phyloP scores from a whole-genome alignment of 2,888 invertebrate species.

The Ophraella communa region DNA sequence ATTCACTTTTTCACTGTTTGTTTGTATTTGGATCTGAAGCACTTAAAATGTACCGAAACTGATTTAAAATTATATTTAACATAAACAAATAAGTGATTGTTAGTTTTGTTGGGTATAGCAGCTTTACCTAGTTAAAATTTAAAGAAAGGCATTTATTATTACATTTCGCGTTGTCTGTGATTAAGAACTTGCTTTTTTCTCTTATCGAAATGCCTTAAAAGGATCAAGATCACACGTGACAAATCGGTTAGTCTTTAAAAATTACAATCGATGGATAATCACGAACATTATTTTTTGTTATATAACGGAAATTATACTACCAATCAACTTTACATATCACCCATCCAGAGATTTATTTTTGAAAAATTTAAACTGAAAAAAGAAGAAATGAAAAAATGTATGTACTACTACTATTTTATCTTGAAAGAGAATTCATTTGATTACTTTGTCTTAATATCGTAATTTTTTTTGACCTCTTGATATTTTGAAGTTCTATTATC shows the following conservation, averaged over 20 bases:
- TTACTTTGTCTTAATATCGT: too few species aligned
- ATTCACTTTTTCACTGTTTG: not conserved
- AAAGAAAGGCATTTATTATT: not conserved
- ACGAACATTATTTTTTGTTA: constrained; percentile 2
- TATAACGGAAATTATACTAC: not conserved
- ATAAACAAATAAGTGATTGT: not conserved
- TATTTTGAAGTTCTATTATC: too few species aligned
- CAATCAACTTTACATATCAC: not conserved
- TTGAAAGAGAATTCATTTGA: too few species aligned
- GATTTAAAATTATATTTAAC: not conserved
- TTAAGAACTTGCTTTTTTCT: not conserved
- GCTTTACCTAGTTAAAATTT: not conserved
- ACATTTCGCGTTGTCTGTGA: not conserved
- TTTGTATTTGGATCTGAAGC: not conserved
- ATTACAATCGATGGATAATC: not conserved
- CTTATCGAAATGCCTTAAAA: not conserved
- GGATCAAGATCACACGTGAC: not conserved
- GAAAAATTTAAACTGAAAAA: too few species aligned
- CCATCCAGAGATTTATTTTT: too few species aligned
- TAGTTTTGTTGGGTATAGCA: not conserved
- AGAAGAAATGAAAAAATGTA: too few species aligned
- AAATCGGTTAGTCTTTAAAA: not conserved
- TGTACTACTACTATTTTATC: too few species aligned
- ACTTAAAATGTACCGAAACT: not conserved
- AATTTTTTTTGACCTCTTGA: too few species aligned